Evolutionary conservation across 1,140 invertebrate species (phyloP).

Genomic region (Lasioglossum albipes): DNA sequence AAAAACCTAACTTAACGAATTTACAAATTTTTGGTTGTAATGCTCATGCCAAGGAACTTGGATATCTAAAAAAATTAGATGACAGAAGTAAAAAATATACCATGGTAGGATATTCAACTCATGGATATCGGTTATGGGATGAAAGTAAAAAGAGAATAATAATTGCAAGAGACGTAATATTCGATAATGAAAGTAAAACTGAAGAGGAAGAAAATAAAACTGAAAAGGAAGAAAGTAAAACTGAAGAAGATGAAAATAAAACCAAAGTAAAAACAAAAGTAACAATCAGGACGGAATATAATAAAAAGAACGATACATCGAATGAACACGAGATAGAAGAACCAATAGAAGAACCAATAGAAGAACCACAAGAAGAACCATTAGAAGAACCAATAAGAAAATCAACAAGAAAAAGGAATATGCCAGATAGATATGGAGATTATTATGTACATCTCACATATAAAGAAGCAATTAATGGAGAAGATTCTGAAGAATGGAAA

Average conservation of each 20-base stretch:
- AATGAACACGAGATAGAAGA: background rate
- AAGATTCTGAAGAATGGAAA: constrained; percentile 7
- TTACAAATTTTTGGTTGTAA: constrained; percentile 68
- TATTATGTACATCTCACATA: constrained; percentile 14
- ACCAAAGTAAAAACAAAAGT: background rate
- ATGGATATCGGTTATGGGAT: constrained; percentile 46
- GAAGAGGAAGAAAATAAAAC: background rate
- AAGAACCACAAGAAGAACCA: no score
- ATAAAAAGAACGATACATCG: background rate
- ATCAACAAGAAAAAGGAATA: background rate
- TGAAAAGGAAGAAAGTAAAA: background rate
- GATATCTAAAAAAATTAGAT: constrained; percentile 50
- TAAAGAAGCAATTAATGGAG: background rate
- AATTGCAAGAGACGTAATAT: constrained; percentile 48
- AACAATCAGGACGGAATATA: background rate
- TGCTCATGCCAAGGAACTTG: constrained; percentile 59
- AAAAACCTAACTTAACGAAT: constrained; percentile 57
- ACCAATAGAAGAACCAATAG: background rate
- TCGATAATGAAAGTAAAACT: background rate
- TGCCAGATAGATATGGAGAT: background rate
- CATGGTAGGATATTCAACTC: background rate
- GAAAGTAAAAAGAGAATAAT: constrained; percentile 53
- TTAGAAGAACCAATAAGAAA: background rate
- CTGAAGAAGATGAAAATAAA: background rate
- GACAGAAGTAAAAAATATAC: background rate